Evolutionary conservation across 1,140 invertebrate species (phyloP).

Genomic region (Copidosoma floridanum): DNA sequence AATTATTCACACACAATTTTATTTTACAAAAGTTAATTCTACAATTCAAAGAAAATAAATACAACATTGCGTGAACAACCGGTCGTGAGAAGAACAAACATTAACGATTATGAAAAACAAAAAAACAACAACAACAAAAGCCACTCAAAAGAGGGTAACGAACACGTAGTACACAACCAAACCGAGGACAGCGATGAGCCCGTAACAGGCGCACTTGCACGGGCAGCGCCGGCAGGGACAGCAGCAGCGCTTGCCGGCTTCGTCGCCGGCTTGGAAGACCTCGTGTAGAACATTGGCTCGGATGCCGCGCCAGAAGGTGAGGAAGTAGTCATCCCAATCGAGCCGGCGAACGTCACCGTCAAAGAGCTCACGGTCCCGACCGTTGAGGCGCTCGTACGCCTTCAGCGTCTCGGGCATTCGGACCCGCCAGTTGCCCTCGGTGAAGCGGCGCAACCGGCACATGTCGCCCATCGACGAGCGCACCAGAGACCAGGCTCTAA

Average conservation of each 20-base stretch:
- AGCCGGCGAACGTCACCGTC: slow-evolving; percentile 60
- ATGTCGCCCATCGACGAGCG: not conserved
- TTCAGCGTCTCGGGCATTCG: slow-evolving; percentile 54
- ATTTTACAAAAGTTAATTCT: no score
- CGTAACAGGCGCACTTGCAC: not conserved
- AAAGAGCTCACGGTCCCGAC: slow-evolving; percentile 61
- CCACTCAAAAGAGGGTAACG: no score
- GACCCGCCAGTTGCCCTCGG: slow-evolving; percentile 58
- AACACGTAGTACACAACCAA: no score
- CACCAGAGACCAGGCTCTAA: slow-evolving; percentile 5
- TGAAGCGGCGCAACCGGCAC: slow-evolving; percentile 55
- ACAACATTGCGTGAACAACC: no score
- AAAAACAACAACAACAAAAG: no score
- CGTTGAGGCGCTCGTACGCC: slow-evolving; percentile 54
- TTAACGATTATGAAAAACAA: no score
- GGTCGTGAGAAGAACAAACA: no score
- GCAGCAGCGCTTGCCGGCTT: not conserved
- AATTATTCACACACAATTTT: no score
- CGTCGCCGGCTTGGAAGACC: not conserved
- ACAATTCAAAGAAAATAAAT: no score
- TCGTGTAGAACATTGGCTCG: slow-evolving; percentile 49
- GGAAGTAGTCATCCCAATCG: slow-evolving; percentile 63
- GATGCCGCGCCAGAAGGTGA: slow-evolving; percentile 60
- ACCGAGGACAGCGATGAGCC: no score
- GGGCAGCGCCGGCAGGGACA: not conserved